Percentiles rank a stretch among this genome's conserved stretches.
phyloP scores from a whole-genome alignment of 2,888 invertebrate species.

The Diarsia dahlii region DNA sequence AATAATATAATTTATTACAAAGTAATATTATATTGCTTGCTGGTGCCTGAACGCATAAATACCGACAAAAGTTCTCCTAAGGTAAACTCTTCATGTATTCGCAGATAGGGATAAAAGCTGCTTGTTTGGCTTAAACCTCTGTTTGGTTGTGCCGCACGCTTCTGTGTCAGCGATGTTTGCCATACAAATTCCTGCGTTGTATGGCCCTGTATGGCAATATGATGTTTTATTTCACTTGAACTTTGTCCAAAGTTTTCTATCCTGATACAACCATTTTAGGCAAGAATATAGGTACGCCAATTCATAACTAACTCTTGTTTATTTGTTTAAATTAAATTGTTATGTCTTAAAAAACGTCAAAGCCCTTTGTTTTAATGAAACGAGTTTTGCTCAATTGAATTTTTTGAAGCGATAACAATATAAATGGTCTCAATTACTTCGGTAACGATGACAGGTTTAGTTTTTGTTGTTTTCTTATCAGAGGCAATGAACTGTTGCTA shows the following conservation, averaged over 20 bases:
- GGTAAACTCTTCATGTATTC: not conserved
- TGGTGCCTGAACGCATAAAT: not conserved
- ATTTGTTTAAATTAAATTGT: slow-evolving; percentile 16
- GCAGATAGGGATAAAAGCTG: not conserved
- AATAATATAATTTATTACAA: slow-evolving; percentile 1
- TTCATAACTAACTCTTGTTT: not conserved
- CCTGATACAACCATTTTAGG: no score
- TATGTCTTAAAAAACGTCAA: slow-evolving; percentile 18
- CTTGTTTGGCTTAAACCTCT: not conserved
- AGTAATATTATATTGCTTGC: not conserved
- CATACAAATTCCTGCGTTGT: not conserved
- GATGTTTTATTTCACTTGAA: not conserved
- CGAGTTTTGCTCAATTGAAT: slow-evolving; percentile 46
- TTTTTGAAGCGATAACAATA: slow-evolving; percentile 54
- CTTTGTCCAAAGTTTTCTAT: not conserved
- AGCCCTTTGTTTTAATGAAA: slow-evolving; percentile 43
- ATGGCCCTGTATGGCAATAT: not conserved
- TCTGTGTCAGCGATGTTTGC: not conserved
- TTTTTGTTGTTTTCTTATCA: slow-evolving; percentile 54
- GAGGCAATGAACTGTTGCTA: slow-evolving; percentile 60
- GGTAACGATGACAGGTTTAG: slow-evolving; percentile 48
- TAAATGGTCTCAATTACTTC: slow-evolving; percentile 62
- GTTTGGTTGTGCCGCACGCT: not conserved
- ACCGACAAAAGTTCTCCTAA: not conserved
- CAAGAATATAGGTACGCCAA: not conserved